Evolutionary conservation across 1,140 invertebrate species (phyloP).

Genomic region (Parasteatoda tepidariorum): DNA sequence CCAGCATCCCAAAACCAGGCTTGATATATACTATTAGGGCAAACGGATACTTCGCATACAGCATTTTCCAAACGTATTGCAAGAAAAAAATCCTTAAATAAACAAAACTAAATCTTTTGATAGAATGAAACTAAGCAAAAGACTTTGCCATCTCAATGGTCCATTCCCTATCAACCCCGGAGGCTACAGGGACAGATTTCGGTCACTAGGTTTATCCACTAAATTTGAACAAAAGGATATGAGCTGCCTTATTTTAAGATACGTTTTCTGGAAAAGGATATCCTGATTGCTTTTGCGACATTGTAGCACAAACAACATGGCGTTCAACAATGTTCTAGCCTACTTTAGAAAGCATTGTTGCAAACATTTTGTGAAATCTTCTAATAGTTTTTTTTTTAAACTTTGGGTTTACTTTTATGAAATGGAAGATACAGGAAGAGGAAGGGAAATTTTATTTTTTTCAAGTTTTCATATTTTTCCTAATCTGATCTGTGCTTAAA

Average conservation of each 20-base stretch:
- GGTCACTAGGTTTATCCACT: conserved; percentile 36
- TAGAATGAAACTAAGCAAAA: background rate
- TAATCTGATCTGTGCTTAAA: too few relatives aligned
- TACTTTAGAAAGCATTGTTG: background rate
- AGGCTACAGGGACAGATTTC: conserved; percentile 42
- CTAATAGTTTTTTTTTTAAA: too few relatives aligned
- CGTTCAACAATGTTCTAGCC: conserved; percentile 18
- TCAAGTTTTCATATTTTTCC: too few relatives aligned
- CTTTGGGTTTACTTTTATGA: too few relatives aligned
- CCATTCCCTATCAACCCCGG: conserved; percentile 30
- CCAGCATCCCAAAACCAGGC: conserved; percentile 2
- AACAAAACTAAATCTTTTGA: conserved; percentile 34
- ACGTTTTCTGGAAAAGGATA: conserved; percentile 14
- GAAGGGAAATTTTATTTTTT: too few relatives aligned
- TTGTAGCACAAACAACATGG: conserved; percentile 1
- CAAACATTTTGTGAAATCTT: too few relatives aligned
- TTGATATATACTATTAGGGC: background rate
- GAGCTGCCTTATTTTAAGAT: conserved; percentile 38
- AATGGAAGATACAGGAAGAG: too few relatives aligned
- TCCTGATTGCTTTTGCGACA: conserved; percentile 41
- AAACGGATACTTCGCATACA: background rate
- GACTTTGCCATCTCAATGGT: background rate
- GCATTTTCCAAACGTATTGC: background rate
- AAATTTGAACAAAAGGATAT: conserved; percentile 39
- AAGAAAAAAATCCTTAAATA: conserved; percentile 3